Conservation (phyloP, 2,797 vertebrate species). For the Sebastes trivittatus region DNA sequence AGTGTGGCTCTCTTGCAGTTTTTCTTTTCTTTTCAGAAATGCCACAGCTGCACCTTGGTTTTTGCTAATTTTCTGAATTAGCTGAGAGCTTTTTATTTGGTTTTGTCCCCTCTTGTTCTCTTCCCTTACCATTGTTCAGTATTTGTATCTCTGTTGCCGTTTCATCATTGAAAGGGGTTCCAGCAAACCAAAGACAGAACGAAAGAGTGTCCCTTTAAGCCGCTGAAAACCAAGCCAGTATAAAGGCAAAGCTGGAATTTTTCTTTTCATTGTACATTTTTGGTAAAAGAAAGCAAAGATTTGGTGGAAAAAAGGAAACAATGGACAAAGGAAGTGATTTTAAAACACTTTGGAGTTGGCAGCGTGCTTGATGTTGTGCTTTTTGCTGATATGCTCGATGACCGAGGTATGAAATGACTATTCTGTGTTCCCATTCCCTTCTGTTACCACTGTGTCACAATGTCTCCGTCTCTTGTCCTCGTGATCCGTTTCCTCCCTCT, state of each 20-base stretch:
- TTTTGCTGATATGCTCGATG: constrained; percentile 64
- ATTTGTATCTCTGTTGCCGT: constrained; percentile 63
- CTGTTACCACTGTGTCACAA: constrained; percentile 74
- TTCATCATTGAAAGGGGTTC: constrained; percentile 65
- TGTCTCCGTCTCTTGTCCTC: constrained; percentile 69
- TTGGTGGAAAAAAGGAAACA: constrained; percentile 24
- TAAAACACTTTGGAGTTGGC: constrained; percentile 51
- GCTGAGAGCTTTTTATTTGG: constrained; percentile 72
- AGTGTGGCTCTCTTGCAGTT: constrained; percentile 68
- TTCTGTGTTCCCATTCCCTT: constrained; percentile 72
- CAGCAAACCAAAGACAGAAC: constrained; percentile 85
- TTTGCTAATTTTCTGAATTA: constrained; percentile 80
- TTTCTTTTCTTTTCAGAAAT: constrained; percentile 47
- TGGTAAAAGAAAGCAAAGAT: constrained; percentile 48
- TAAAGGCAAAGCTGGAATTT: constrained; percentile 67
- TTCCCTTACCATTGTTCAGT: constrained; percentile 59
- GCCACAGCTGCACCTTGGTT: constrained; percentile 73
- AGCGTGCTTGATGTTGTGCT: constrained; percentile 65
- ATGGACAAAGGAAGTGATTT: constrained; percentile 57
- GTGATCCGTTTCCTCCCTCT: constrained; percentile 64
- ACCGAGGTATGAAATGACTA: constrained; percentile 61
- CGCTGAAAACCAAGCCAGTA: constrained; percentile 72
- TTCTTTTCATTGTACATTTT: constrained; percentile 62
- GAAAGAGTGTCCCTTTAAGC: constrained; percentile 83
- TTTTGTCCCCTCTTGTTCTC: constrained; percentile 64